phyloP scores from a whole-genome alignment of 2,888 invertebrate species.

The Listrodromus nycthemerus region DNA sequence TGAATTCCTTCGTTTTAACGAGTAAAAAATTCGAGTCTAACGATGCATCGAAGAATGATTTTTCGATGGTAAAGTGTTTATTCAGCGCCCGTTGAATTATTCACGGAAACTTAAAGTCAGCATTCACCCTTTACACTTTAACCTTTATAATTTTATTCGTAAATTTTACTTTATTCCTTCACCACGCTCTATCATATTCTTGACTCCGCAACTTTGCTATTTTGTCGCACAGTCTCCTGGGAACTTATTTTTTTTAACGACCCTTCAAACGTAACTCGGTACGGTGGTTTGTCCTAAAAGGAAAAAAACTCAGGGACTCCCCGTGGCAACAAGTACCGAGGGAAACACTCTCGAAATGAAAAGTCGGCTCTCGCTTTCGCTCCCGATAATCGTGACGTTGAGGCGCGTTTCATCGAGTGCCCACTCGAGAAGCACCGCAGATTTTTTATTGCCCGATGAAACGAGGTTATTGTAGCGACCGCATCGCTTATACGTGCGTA shows the following conservation, averaged over 20 bases:
- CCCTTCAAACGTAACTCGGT: constrained; percentile 20
- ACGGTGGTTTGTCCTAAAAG: not conserved
- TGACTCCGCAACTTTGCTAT: constrained; percentile 27
- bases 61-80: not conserved
- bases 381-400: constrained; percentile 62
- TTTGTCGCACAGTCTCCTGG: constrained; percentile 3
- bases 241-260: constrained; percentile 15
- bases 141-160: not conserved
- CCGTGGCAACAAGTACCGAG: constrained; percentile 45
- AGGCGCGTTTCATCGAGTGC: constrained; percentile 69
- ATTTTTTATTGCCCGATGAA: constrained; percentile 66
- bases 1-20: too few species aligned
- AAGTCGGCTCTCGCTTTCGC: constrained; percentile 26
- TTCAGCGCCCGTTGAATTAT: not conserved
- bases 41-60: not conserved
- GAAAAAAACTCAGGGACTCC: constrained; percentile 43
- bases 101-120: not conserved
- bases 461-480: constrained; percentile 80
- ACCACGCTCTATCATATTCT: not conserved
- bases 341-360: constrained; percentile 60
- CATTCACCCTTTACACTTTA: not conserved
- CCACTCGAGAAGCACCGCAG: constrained; percentile 73
- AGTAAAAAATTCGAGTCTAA: not conserved
- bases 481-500: constrained; percentile 67
- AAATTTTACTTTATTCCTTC: not conserved